Conservation (phyloP, 2,888 invertebrate species). For the Arctia plantaginis region DNA sequence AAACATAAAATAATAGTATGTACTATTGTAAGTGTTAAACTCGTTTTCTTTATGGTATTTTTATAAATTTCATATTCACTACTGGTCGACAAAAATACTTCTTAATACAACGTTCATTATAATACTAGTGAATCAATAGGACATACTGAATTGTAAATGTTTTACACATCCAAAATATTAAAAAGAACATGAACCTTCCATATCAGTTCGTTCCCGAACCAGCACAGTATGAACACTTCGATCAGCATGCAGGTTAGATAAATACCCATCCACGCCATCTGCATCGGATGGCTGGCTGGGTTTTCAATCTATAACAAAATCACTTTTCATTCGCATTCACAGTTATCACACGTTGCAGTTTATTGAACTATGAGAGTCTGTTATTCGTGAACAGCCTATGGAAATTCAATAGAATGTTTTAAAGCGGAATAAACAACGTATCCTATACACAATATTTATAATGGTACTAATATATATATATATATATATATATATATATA, state of each 20-base stretch:
- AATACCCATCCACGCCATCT: slow-evolving; percentile 83
- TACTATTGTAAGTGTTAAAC: neutral
- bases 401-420: neutral
- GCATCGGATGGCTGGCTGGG: slow-evolving; percentile 79
- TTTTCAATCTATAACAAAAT: slow-evolving; percentile 75
- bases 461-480: no score
- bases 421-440: neutral
- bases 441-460: no score
- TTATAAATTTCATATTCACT: neutral
- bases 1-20: neutral
- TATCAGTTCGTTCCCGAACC: slow-evolving; percentile 83
- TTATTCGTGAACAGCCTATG: neutral
- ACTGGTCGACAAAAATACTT: neutral
- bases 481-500: no score
- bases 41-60: neutral
- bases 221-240: slow-evolving; percentile 83
- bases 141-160: neutral
- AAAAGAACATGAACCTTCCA: slow-evolving; percentile 67
- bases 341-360: slow-evolving; percentile 23
- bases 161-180: neutral
- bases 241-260: slow-evolving; percentile 83
- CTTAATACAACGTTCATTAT: neutral
- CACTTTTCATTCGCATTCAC: slow-evolving; percentile 18
- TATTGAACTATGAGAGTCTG: slow-evolving; percentile 6
- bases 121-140: neutral